Percentiles rank a stretch among this genome's conserved stretches.
Evolutionary conservation across 2,797 vertebrate species (phyloP).

Genomic region (Chaetophractus vellerosus): DNA sequence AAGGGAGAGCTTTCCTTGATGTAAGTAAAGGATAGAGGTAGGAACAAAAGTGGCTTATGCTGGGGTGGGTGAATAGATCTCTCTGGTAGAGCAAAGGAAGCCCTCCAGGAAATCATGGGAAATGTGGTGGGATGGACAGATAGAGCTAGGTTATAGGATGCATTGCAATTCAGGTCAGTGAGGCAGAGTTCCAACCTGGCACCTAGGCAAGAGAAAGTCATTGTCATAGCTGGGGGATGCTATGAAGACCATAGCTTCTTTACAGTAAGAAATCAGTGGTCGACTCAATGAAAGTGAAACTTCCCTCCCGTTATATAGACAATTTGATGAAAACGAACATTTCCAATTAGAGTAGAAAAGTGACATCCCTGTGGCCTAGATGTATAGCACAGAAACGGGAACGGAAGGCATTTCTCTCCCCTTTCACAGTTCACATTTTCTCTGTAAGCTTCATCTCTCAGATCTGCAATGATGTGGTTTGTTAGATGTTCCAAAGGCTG

Average conservation of each 20-base stretch:
- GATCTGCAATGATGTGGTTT: constrained; percentile 56
- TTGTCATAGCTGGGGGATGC: neutral
- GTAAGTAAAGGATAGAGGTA: neutral
- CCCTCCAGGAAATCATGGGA: neutral
- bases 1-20: neutral
- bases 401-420: neutral
- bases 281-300: neutral
- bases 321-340: constrained; percentile 32
- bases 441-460: constrained; percentile 65
- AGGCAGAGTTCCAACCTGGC: neutral
- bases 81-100: neutral
- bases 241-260: neutral
- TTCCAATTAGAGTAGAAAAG: neutral
- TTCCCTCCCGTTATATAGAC: neutral
- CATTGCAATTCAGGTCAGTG: neutral
- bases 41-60: neutral
- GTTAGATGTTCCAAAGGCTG: constrained; percentile 77
- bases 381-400: constrained; percentile 37
- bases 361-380: constrained; percentile 65
- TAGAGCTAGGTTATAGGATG: neutral
- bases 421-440: constrained; percentile 71
- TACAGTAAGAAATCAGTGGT: neutral
- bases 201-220: neutral
- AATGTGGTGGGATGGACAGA: neutral
- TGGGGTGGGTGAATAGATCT: neutral